A percentile compares a stretch with the other conserved stretches of the same genome.
These are phyloP conservation scores for Antheraea mylitta DNA, from an alignment of 1,140 invertebrate genomes.

Conservation along the genomic window DNA sequence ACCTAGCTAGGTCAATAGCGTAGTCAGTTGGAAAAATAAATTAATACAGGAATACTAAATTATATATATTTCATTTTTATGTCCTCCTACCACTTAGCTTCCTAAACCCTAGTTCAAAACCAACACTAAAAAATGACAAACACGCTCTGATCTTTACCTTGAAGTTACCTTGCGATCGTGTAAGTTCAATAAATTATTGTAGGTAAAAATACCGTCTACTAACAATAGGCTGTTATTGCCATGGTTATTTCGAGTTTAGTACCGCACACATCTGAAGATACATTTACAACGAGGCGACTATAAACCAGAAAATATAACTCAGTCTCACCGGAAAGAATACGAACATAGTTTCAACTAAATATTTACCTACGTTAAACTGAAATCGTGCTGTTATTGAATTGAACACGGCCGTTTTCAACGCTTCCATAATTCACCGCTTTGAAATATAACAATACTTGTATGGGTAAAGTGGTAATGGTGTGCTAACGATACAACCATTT, in stretches of 20 bases:
- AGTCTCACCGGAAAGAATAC: conserved; percentile 45
- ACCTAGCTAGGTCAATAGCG: no score
- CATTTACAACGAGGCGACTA: conserved; percentile 44
- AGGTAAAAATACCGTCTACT: conserved; percentile 7
- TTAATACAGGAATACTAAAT: no score
- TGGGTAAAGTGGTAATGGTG: conserved; percentile 22
- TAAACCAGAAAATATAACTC: conserved; percentile 41
- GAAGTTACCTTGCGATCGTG: background rate
- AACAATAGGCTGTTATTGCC: conserved; percentile 35
- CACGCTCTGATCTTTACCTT: no score
- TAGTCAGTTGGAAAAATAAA: no score
- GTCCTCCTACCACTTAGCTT: no score
- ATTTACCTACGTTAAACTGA: conserved; percentile 42
- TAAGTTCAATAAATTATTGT: background rate
- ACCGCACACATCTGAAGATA: conserved; percentile 37
- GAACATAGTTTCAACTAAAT: conserved; percentile 43
- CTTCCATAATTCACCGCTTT: conserved; percentile 30
- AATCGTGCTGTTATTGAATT: conserved; percentile 43
- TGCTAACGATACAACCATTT: conserved; percentile 5
- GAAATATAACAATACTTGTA: conserved; percentile 31
- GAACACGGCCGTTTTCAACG: conserved; percentile 35
- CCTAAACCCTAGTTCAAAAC: no score
- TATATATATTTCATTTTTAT: no score
- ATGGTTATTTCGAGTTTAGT: conserved; percentile 39
- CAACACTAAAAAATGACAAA: no score